Evolutionary conservation across 2,797 vertebrate genomes (phyloP).

Genomic region (Scolopax bukidnonensis): DNA sequence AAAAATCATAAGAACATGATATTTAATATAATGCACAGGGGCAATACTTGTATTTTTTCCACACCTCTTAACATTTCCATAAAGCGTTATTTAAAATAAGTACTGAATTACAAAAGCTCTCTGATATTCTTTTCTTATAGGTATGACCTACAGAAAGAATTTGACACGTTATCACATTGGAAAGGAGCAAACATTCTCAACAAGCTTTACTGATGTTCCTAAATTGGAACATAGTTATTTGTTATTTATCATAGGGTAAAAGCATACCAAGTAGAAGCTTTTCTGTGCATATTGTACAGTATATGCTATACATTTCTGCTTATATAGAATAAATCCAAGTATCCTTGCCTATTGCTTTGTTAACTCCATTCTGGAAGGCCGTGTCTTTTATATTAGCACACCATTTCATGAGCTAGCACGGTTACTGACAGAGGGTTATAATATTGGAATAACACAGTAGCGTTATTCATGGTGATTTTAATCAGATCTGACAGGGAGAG

Average conservation of each 20-base stretch:
- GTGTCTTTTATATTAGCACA: not conserved
- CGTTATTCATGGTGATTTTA: not conserved
- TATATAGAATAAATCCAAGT: not conserved
- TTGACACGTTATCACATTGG: not conserved
- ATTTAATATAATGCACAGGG: not conserved
- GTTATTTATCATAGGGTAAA: not conserved
- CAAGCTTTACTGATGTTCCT: not conserved
- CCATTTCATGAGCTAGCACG: fast-evolving
- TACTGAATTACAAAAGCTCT: not conserved
- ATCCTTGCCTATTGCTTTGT: not conserved
- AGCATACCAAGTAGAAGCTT: not conserved
- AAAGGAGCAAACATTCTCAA: not conserved
- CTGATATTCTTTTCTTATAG: not conserved
- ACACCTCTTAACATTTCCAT: not conserved
- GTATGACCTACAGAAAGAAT: not conserved
- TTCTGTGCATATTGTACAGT: not conserved
- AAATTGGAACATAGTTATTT: not conserved
- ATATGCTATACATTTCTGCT: not conserved
- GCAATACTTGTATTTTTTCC: not conserved
- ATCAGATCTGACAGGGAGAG: not conserved
- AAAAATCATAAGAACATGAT: not conserved
- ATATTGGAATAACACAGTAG: not conserved
- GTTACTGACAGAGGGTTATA: not conserved
- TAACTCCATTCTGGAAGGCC: not conserved
- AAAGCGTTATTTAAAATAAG: not conserved